These are phyloP conservation scores for Aplidium turbinatum DNA, from an alignment of 23 tunicate genomes.

Conservation along the genomic window DNA sequence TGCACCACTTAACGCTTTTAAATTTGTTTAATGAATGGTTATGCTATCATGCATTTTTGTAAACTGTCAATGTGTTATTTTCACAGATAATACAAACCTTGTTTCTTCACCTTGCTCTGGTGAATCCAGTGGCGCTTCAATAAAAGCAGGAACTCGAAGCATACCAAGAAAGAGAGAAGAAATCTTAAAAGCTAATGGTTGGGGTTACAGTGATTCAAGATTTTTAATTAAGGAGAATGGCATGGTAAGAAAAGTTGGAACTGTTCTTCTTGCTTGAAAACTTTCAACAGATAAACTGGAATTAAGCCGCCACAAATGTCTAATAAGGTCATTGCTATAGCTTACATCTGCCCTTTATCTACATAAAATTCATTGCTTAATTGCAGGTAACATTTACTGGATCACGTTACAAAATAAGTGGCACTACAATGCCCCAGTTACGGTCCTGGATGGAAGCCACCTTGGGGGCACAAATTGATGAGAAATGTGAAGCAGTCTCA, in stretches of 20 bases:
- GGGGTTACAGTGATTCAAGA: slow-evolving; percentile 85
- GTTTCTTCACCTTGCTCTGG: slow-evolving; percentile 19
- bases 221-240: slow-evolving; percentile 60
- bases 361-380: no score
- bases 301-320: no score
- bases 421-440: slow-evolving; percentile 60
- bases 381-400: slow-evolving; percentile 79
- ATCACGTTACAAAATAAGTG: slow-evolving; percentile 80
- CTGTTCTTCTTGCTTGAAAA: no score
- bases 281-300: no score
- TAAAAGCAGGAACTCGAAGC: slow-evolving; percentile 74
- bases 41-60: no score
- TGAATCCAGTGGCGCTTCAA: neutral
- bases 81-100: neutral
- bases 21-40: no score
- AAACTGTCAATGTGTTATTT: no score
- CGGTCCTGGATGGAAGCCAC: slow-evolving; percentile 82
- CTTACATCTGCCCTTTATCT: no score
- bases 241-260: slow-evolving; percentile 4
- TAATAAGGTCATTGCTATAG: no score
- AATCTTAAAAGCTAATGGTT: slow-evolving; percentile 77
- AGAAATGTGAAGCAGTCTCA: slow-evolving; percentile 23
- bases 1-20: no score
- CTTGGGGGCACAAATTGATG: slow-evolving; percentile 60
- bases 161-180: slow-evolving; percentile 88